phyloP scores from a whole-genome alignment of 2,888 invertebrate species.

The Ariolimax columbianus region DNA sequence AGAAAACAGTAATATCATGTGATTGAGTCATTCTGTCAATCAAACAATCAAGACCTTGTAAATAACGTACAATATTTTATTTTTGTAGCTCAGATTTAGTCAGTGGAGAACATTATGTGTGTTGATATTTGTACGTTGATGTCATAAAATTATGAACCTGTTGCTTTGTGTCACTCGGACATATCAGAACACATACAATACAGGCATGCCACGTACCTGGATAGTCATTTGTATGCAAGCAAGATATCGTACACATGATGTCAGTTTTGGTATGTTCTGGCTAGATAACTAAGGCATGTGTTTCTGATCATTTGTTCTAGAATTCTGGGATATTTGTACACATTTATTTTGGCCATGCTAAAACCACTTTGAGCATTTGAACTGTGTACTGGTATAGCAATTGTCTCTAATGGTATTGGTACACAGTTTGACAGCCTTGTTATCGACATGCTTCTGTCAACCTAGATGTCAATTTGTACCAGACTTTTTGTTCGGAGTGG shows the following conservation, averaged over 20 bases:
- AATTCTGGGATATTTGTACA: too few species aligned
- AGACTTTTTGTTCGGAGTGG: too few species aligned
- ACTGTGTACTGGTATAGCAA: too few species aligned
- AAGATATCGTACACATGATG: neutral
- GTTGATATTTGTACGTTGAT: neutral
- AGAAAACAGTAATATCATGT: neutral
- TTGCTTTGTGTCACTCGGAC: neutral
- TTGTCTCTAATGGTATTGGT: too few species aligned
- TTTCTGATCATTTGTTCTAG: too few species aligned
- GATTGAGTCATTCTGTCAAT: neutral
- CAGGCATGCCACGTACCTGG: neutral
- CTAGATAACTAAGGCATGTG: too few species aligned
- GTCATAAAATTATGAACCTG: neutral
- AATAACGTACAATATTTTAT: neutral
- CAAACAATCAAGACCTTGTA: neutral
- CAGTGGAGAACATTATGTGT: neutral
- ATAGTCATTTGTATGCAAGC: neutral
- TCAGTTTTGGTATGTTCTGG: too few species aligned
- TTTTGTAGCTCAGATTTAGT: constrained; percentile 7
- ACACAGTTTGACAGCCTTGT: too few species aligned
- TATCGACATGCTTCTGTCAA: too few species aligned
- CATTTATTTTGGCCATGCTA: too few species aligned
- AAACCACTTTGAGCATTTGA: too few species aligned
- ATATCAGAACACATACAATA: neutral
- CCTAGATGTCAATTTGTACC: too few species aligned